Evolutionary conservation across 2,113 vertebrate genomes (phyloP), one percentile per base, ranked within the genome.

Genomic region (Micronycteris hirsuta): DNA sequence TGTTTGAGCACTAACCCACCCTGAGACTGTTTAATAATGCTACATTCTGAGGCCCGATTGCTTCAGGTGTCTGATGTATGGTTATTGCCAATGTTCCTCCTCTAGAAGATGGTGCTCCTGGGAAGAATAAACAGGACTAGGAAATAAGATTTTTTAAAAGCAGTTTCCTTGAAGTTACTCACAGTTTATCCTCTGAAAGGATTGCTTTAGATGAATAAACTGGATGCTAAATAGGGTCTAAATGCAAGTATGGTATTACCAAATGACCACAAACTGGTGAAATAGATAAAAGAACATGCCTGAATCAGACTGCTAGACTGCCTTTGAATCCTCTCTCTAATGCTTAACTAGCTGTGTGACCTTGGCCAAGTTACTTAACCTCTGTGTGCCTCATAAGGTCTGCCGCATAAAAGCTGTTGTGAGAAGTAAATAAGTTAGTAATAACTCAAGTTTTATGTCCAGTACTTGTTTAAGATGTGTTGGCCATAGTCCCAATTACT

Each of bases 91-190:
- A n/a, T 96, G 95, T 54, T 92, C 88, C 63, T 87, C 68, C 88
- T 97, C 81, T 95, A 63, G 78, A 97, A 94, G 71, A 97, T 93
- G 38, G 36, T 97, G n/a, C 96, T 98, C 82, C 74, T 97, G 97
- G 93, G 89, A 91, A 93, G 58, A 95, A 86, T 93, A 97, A 93
- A 92, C 80, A 92, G 71, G 80, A 85, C 1, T 36, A 24, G 74
- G 28, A 95, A 98, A 93, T 83, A 95, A 47, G 61, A 20, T 84
- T 82, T 94, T 91, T 47, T 84, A 56, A 43, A 92, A 96, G 58
- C 33, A 74, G 7, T 67, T 96, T 28, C 12, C 93, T 93, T 92
- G 86, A 95, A 89, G 70, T 90, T 92, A 90, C 43, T 91, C 74
- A 89, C 26, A 95, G 83, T 74, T 93, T 91, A 92, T 91, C 31